Percentiles rank a stretch among this genome's conserved stretches.
These are phyloP conservation scores for Ophion slaviceki DNA, from an alignment of 2,888 invertebrate genomes.

Conservation along the genomic window DNA sequence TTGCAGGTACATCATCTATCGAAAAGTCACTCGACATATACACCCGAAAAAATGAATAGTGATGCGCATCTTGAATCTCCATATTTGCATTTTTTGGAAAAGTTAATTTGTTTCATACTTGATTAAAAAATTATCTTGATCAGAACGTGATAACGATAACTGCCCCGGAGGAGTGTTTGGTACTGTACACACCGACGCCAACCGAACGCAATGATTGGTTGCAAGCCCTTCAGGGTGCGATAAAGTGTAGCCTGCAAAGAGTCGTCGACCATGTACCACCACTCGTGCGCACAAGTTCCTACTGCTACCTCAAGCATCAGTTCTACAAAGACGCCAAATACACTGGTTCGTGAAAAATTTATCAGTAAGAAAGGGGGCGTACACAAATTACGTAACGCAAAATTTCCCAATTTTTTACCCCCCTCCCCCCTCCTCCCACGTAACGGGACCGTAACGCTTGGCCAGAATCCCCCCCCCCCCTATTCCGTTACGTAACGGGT, in stretches of 20 bases:
- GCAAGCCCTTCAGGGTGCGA: constrained; percentile 90
- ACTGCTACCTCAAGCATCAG: constrained; percentile 89
- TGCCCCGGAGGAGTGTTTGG: constrained; percentile 91
- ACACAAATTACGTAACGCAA: no score
- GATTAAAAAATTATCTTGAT: neutral
- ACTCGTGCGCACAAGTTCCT: constrained; percentile 88
- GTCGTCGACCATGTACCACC: constrained; percentile 88
- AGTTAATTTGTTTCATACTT: neutral
- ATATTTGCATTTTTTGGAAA: neutral
- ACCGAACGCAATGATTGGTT: constrained; percentile 92
- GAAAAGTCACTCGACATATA: neutral
- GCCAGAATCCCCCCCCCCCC: no score
- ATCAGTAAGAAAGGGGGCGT: neutral
- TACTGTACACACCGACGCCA: constrained; percentile 87
- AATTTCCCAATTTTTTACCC: no score
- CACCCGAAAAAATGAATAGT: neutral
- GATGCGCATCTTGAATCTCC: neutral
- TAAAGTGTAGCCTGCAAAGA: constrained; percentile 88
- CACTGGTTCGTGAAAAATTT: constrained; percentile 84
- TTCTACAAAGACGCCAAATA: constrained; percentile 92
- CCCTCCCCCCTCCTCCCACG: no score
- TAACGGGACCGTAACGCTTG: no score
- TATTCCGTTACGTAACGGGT: no score
- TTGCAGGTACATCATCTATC: constrained; percentile 83
- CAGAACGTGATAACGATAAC: constrained; percentile 88